phyloP scores from a whole-genome alignment of 2,113 vertebrate species.

The Picathartes gymnocephalus region DNA sequence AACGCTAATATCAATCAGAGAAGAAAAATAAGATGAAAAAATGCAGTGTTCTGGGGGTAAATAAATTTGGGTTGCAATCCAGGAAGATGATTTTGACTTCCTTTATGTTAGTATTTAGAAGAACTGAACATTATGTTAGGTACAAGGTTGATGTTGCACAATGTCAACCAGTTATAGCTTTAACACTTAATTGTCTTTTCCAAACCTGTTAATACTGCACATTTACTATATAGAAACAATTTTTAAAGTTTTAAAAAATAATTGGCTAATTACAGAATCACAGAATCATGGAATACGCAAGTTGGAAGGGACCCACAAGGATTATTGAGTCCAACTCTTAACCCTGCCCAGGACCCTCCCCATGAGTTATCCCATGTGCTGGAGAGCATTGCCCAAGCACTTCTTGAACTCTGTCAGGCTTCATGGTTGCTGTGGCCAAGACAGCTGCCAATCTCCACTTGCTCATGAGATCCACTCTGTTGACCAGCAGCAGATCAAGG shows the following conservation, averaged over 20 bases:
- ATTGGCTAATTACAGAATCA: neutral
- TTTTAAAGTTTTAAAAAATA: neutral
- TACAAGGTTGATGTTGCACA: neutral
- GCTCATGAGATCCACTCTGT: neutral
- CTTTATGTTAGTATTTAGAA: neutral
- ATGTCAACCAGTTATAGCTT: neutral
- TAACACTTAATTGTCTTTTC: neutral
- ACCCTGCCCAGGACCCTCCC: neutral
- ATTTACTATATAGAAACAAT: neutral
- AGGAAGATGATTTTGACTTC: neutral
- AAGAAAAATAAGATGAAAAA: neutral
- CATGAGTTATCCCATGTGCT: neutral
- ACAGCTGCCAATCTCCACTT: neutral
- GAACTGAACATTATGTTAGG: neutral
- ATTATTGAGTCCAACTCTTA: accelerated
- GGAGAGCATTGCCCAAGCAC: neutral
- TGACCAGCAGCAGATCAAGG: neutral
- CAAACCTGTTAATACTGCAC: neutral
- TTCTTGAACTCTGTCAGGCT: neutral
- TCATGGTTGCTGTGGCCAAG: accelerated
- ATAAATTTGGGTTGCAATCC: neutral
- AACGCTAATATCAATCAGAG: neutral
- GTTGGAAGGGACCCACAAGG: neutral
- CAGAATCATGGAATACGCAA: accelerated
- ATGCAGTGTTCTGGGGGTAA: neutral